Conservation (phyloP, 2,888 invertebrate genomes). For the Dryadula phaetusa region DNA sequence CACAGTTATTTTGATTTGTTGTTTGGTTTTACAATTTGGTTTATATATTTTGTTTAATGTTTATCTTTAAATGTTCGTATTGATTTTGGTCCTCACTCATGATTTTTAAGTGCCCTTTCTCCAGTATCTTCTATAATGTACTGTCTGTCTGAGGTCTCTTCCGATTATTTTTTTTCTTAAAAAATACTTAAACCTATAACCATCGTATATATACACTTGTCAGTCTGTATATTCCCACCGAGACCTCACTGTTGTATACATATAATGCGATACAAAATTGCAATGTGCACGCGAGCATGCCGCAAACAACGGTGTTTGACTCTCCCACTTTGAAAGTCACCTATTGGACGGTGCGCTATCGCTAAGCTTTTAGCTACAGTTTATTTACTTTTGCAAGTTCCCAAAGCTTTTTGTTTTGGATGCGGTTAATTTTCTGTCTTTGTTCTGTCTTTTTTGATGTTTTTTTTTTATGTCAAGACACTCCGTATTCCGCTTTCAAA, state of each 20-base stretch:
- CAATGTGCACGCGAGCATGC: constrained; percentile 20
- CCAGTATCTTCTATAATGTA: no score
- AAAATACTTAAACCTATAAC: not conserved
- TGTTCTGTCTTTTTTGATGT: no score
- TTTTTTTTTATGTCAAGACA: no score
- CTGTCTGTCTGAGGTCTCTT: no score
- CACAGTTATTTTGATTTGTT: no score
- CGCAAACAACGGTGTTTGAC: constrained; percentile 27
- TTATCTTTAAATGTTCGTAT: no score
- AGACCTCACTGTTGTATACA: constrained; percentile 9
- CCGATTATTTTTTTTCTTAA: not conserved
- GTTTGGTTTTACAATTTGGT: no score
- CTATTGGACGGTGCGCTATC: constrained; percentile 10
- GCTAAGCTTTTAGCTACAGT: not conserved
- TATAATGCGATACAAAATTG: constrained; percentile 25
- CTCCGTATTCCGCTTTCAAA: no score
- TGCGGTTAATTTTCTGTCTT: not conserved
- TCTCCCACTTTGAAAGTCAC: constrained; percentile 25
- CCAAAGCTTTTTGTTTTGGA: not conserved
- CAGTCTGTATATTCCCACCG: not conserved
- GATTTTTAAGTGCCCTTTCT: no score
- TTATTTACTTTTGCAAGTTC: constrained; percentile 13
- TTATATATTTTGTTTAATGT: no score
- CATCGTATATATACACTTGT: not conserved
- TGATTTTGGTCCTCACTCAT: no score